These are phyloP conservation scores for Venustoraphidia nigricollis DNA, from an alignment of 2,888 invertebrate species.

Conservation along the genomic window DNA sequence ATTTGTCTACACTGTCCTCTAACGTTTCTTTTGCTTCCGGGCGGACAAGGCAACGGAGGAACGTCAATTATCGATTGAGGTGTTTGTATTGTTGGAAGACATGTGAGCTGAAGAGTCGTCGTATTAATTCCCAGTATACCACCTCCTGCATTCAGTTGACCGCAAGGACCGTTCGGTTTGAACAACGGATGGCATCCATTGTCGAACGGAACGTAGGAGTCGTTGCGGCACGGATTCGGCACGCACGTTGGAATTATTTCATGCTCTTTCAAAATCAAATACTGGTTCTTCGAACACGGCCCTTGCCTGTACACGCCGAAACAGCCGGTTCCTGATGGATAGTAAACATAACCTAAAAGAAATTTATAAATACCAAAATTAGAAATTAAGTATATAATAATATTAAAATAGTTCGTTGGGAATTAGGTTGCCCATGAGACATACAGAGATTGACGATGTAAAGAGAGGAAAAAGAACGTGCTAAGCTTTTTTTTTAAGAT, in stretches of 20 bases:
- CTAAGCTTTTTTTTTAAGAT: neutral
- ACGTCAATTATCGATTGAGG: too few species aligned
- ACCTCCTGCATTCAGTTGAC: slow-evolving; percentile 24
- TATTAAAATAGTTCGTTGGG: neutral
- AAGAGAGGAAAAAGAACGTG: neutral
- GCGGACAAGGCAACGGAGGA: too few species aligned
- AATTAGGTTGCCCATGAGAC: too few species aligned
- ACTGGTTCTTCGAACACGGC: slow-evolving; percentile 39
- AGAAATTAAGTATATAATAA: slow-evolving; percentile 1
- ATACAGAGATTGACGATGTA: too few species aligned
- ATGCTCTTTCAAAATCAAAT: slow-evolving; percentile 35
- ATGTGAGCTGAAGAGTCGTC: slow-evolving; percentile 38
- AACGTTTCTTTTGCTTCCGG: too few species aligned
- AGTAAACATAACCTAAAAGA: slow-evolving; percentile 38
- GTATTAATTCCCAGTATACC: slow-evolving; percentile 43
- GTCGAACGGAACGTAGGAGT: slow-evolving; percentile 31
- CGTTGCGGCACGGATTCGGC: slow-evolving; percentile 40
- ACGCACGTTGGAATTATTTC: slow-evolving; percentile 41
- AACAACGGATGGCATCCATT: slow-evolving; percentile 32
- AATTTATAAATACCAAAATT: neutral
- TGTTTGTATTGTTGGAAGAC: slow-evolving; percentile 22
- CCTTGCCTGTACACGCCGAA: slow-evolving; percentile 46
- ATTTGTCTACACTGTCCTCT: too few species aligned
- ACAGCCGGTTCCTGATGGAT: slow-evolving; percentile 43
- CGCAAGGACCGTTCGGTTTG: slow-evolving; percentile 29